A percentile compares a stretch with the other conserved stretches of the same genome.
Conservation (phyloP, 1,140 invertebrate genomes). For the Archivesica marissinica region DNA sequence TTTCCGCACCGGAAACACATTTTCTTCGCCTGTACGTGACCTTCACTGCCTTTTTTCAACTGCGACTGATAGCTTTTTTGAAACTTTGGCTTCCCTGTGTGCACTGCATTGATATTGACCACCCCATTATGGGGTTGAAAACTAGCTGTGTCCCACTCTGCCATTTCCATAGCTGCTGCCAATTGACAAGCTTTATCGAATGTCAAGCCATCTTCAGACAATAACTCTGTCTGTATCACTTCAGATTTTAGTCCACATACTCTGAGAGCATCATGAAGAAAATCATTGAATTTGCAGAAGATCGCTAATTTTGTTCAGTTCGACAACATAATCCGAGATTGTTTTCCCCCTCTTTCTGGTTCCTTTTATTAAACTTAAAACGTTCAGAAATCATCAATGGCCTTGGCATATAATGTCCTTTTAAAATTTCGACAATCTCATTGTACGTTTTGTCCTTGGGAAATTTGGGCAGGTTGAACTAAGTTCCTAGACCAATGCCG, state of each 20-base stretch:
- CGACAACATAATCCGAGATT: conserved; percentile 6
- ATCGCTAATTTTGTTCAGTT: conserved; percentile 3
- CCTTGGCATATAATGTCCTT: conserved; percentile 14
- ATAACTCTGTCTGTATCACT: conserved; percentile 17
- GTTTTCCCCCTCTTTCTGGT: conserved; percentile 35
- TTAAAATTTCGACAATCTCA: neutral
- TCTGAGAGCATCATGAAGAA: neutral
- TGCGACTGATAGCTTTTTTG: neutral
- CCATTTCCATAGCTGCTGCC: conserved; percentile 47
- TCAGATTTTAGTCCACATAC: conserved; percentile 28
- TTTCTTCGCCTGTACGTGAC: neutral
- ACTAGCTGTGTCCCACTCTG: conserved; percentile 4
- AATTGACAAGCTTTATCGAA: conserved; percentile 32
- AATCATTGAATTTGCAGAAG: conserved; percentile 7
- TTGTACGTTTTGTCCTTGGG: conserved; percentile 23
- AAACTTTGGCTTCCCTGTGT: neutral
- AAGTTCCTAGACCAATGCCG: no score
- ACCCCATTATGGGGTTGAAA: neutral
- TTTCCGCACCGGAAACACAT: conserved; percentile 40
- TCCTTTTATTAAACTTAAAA: conserved; percentile 40
- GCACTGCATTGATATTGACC: neutral
- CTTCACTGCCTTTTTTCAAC: neutral
- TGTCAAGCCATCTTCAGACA: conserved; percentile 5
- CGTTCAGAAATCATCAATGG: conserved; percentile 20
- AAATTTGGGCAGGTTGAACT: neutral